These are phyloP conservation scores for Porites cylindrica DNA, from an alignment of 92 coral and sea anemone species.

Conservation along the genomic window DNA sequence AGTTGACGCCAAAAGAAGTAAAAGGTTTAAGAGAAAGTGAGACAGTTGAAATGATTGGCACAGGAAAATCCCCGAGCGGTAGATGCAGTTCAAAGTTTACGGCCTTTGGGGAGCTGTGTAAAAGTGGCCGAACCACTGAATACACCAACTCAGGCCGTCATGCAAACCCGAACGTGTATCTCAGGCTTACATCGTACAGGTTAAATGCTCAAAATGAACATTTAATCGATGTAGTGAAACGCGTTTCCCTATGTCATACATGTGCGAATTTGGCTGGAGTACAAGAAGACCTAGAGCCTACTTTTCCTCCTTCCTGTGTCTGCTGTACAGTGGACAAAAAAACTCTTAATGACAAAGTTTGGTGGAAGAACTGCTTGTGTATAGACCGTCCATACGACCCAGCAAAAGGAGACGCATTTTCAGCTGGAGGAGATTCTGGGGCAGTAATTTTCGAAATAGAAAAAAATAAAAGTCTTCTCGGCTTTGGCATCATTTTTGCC, in stretches of 20 bases:
- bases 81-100: not conserved
- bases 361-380: slow-evolving; percentile 22
- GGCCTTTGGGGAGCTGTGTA: not conserved
- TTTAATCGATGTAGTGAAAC: not conserved
- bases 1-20: slow-evolving; percentile 12
- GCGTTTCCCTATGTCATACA: not conserved
- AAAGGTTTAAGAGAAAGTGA: not conserved
- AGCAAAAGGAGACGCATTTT: not conserved
- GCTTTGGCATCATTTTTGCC: slow-evolving; percentile 13
- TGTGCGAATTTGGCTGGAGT: not conserved
- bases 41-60: not conserved
- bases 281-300: not conserved
- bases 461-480: not conserved
- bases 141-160: not conserved
- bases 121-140: slow-evolving; percentile 30
- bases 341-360: not conserved
- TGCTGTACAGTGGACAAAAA: not conserved
- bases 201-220: too few species aligned
- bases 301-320: too few species aligned
- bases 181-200: too few species aligned
- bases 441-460: slow-evolving; percentile 16
- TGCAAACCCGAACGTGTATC: not conserved
- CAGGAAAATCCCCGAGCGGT: not conserved
- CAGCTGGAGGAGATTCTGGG: slow-evolving; percentile 19
- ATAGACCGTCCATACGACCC: not conserved